These are phyloP conservation scores for Lycocerus yunnanus DNA, from an alignment of 2,888 invertebrate genomes.

Conservation along the genomic window DNA sequence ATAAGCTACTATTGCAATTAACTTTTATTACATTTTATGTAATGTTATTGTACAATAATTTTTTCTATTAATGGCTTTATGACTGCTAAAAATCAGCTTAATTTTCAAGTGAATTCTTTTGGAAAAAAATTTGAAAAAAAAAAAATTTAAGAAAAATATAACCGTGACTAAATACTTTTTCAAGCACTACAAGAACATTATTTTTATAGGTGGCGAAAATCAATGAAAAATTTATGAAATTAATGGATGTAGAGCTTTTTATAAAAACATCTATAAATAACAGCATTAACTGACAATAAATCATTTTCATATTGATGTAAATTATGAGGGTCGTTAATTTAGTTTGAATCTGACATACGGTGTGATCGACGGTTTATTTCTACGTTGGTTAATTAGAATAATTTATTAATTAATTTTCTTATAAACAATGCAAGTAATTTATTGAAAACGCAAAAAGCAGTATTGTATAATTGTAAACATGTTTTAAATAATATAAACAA, in stretches of 20 bases:
- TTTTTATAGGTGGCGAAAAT: slow-evolving; percentile 4
- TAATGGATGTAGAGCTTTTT: slow-evolving; percentile 7
- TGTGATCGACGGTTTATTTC: slow-evolving; percentile 22
- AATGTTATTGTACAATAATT: too few species aligned
- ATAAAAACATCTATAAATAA: slow-evolving; percentile 25
- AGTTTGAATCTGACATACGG: slow-evolving; percentile 19
- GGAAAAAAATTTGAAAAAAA: too few species aligned
- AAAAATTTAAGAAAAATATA: too few species aligned
- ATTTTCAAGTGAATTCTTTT: too few species aligned
- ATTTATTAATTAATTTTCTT: slow-evolving; percentile 10
- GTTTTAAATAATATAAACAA: background rate
- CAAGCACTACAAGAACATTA: background rate
- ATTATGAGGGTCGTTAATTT: slow-evolving; percentile 27
- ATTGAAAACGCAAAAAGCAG: background rate
- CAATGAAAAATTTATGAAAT: slow-evolving; percentile 10
- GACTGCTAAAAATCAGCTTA: too few species aligned
- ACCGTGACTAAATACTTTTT: background rate
- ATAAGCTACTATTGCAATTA: too few species aligned
- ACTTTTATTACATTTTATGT: too few species aligned
- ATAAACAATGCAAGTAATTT: background rate
- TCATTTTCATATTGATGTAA: slow-evolving; percentile 24
- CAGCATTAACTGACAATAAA: slow-evolving; percentile 19
- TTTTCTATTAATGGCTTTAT: too few species aligned
- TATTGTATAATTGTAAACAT: background rate
- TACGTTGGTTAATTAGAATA: slow-evolving; percentile 15